Evolutionary conservation across 1,140 invertebrate species (phyloP).

Genomic region (Drosophila teissieri): DNA sequence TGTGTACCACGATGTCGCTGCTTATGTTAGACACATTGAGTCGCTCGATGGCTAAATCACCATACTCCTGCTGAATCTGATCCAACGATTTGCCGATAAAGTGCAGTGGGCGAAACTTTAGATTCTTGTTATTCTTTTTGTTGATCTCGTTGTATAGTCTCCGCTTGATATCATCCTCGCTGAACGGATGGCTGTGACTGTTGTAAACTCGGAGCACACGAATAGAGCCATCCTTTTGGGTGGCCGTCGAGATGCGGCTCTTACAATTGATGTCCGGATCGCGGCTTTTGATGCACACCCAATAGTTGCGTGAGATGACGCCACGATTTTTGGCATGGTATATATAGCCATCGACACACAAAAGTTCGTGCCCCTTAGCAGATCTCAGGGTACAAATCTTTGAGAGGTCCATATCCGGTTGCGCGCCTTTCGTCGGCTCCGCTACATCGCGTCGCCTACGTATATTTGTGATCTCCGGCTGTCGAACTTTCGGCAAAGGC

Average conservation of each 20-base stretch:
- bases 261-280: slow-evolving; percentile 74
- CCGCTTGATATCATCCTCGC: slow-evolving; percentile 73
- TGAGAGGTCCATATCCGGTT: slow-evolving; percentile 71
- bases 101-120: slow-evolving; percentile 66
- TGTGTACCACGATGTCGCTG: slow-evolving; percentile 64
- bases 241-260: slow-evolving; percentile 75
- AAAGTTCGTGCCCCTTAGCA: slow-evolving; percentile 74
- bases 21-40: slow-evolving; percentile 63
- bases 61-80: slow-evolving; percentile 70
- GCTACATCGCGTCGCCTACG: slow-evolving; percentile 44
- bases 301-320: slow-evolving; percentile 74
- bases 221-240: slow-evolving; percentile 63
- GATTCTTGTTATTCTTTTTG: slow-evolving; percentile 68
- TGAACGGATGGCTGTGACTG: slow-evolving; percentile 70
- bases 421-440: neutral
- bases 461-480: slow-evolving; percentile 62
- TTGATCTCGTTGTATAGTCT: slow-evolving; percentile 76
- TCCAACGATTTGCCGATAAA: slow-evolving; percentile 73
- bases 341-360: slow-evolving; percentile 79
- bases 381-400: slow-evolving; percentile 77
- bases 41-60: slow-evolving; percentile 67
- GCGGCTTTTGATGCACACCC: slow-evolving; percentile 77
- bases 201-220: slow-evolving; percentile 74
- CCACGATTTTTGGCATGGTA: slow-evolving; percentile 79
- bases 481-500: slow-evolving; percentile 25